Evolutionary conservation across 2,888 invertebrate species (phyloP).

Genomic region (Crossocerus cetratus): DNA sequence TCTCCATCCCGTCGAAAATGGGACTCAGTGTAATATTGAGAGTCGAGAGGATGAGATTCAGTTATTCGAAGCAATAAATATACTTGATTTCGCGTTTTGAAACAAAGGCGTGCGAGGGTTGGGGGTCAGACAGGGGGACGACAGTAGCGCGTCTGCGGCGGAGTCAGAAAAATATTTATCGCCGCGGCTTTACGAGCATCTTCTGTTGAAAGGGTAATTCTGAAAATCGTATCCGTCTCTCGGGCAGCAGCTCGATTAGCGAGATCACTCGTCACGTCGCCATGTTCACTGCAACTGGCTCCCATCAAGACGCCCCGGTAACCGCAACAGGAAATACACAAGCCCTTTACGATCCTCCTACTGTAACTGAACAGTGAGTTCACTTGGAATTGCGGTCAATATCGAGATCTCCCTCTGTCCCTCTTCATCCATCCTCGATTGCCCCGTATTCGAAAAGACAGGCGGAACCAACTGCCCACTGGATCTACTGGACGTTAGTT

Average conservation of each 20-base stretch:
- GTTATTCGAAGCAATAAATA: too few relatives aligned
- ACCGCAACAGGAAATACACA: slow-evolving; percentile 61
- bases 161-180: slow-evolving; percentile 20
- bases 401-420: slow-evolving; percentile 2
- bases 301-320: slow-evolving; percentile 45
- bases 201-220: slow-evolving; percentile 51
- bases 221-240: slow-evolving; percentile 43
- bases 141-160: background rate
- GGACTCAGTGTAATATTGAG: too few relatives aligned
- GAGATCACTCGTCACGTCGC: slow-evolving; percentile 53
- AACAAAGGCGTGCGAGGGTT: too few relatives aligned
- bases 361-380: slow-evolving; percentile 45
- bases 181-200: slow-evolving; percentile 39
- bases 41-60: too few relatives aligned
- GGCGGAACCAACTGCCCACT: background rate
- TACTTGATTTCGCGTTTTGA: too few relatives aligned
- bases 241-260: slow-evolving; percentile 47
- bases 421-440: too few relatives aligned
- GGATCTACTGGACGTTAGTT: background rate
- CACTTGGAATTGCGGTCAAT: slow-evolving; percentile 49
- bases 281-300: slow-evolving; percentile 49
- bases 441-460: background rate
- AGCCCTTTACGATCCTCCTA: slow-evolving; percentile 57
- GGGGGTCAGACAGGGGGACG: background rate
- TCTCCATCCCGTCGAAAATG: too few relatives aligned